These are phyloP conservation scores for Peromyscus polionotus DNA, from an alignment of 2,113 vertebrate genomes.

Conservation along the genomic window DNA sequence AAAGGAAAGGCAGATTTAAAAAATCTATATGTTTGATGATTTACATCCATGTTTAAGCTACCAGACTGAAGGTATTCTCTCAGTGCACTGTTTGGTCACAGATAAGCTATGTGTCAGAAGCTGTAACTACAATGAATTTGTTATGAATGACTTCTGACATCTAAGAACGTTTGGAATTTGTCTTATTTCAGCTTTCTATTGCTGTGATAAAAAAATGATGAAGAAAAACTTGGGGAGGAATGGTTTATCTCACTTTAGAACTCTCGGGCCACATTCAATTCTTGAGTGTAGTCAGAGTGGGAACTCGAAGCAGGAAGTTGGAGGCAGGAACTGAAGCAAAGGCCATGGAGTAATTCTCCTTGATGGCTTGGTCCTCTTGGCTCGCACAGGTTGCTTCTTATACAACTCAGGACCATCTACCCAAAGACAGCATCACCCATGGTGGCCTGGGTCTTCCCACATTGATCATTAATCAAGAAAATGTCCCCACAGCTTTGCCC, in stretches of 20 bases:
- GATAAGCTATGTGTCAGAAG: background rate
- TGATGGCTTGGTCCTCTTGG: background rate
- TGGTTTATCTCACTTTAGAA: background rate
- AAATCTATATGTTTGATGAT: background rate
- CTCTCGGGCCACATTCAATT: background rate
- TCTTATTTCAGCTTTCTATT: background rate
- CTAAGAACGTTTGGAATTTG: background rate
- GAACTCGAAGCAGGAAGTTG: background rate
- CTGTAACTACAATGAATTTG: background rate
- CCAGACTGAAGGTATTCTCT: background rate
- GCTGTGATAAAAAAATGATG: background rate
- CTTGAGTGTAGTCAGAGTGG: background rate
- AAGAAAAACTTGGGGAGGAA: background rate
- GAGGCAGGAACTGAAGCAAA: background rate
- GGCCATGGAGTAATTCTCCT: background rate
- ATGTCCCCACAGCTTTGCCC: background rate
- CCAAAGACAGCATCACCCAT: background rate
- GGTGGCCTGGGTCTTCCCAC: background rate
- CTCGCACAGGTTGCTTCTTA: background rate
- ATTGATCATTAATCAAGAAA: background rate
- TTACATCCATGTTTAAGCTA: background rate
- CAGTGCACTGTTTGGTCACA: background rate
- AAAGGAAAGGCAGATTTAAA: slow-evolving; percentile 8
- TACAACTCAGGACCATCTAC: background rate
- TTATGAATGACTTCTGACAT: background rate